Conservation (phyloP, 1,140 invertebrate species). For the Ditylenchus dipsaci region DNA sequence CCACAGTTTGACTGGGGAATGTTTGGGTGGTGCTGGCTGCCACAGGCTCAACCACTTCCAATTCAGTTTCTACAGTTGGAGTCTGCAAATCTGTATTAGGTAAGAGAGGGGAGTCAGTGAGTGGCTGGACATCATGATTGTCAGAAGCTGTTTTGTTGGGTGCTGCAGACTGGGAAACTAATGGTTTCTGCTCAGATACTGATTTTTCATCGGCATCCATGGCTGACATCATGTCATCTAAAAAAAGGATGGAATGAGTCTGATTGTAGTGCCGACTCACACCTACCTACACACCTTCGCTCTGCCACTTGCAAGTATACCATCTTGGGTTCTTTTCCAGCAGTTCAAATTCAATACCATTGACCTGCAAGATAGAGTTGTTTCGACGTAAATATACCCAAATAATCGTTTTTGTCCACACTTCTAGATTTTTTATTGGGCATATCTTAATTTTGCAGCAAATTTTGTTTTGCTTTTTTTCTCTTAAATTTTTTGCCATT, state of each 20-base stretch:
- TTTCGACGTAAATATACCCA: too few species aligned
- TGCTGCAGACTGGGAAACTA: too few species aligned
- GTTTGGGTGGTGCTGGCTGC: background rate
- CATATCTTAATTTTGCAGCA: too few species aligned
- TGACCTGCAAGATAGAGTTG: constrained; percentile 12
- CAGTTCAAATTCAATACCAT: constrained; percentile 44
- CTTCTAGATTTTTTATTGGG: too few species aligned
- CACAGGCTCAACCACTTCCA: background rate
- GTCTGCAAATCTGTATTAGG: background rate
- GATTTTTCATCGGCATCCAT: constrained; percentile 10
- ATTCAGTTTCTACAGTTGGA: background rate
- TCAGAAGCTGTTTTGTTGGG: background rate
- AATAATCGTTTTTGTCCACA: too few species aligned
- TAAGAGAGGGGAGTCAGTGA: background rate
- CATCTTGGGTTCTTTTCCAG: constrained; percentile 35
- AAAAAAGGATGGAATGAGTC: background rate
- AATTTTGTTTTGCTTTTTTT: too few species aligned
- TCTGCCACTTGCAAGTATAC: constrained; percentile 50
- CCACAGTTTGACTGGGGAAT: background rate
- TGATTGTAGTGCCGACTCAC: background rate
- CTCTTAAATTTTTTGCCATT: too few species aligned
- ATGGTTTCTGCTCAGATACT: too few species aligned
- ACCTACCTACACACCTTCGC: constrained; percentile 39
- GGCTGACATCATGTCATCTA: constrained; percentile 16
- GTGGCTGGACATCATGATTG: background rate